Evolutionary conservation across 2,888 invertebrate species (phyloP).

Genomic region (Andrena haemorrhoa): DNA sequence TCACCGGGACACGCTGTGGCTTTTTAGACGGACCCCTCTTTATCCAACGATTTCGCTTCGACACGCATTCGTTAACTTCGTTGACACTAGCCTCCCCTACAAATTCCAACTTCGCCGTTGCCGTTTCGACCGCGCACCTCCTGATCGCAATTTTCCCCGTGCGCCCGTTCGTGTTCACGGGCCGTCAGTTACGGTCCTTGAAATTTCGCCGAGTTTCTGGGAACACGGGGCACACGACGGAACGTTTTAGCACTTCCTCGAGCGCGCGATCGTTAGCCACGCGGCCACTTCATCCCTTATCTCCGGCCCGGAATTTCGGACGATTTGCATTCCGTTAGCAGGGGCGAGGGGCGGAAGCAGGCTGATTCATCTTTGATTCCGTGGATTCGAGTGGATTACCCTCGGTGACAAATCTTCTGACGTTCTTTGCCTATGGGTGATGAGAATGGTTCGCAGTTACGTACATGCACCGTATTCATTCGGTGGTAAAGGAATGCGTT

Average conservation of each 20-base stretch:
- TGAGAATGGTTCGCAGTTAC: neutral
- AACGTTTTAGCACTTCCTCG: conserved; percentile 59
- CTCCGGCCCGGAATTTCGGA: conserved; percentile 45
- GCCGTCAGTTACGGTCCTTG: conserved; percentile 53
- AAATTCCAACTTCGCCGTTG: conserved; percentile 61
- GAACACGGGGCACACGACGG: conserved; percentile 46
- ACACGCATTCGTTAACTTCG: conserved; percentile 62
- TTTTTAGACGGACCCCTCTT: conserved; percentile 1
- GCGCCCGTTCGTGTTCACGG: conserved; percentile 44
- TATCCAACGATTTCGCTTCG: conserved; percentile 18
- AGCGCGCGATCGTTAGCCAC: conserved; percentile 56
- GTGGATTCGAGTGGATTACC: conserved; percentile 42
- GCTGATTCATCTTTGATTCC: conserved; percentile 64
- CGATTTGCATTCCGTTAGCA: conserved; percentile 63
- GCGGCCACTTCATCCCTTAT: conserved; percentile 51
- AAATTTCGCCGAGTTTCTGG: conserved; percentile 58
- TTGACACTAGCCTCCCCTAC: conserved; percentile 48
- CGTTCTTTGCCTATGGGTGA: conserved; percentile 21
- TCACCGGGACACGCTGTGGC: neutral
- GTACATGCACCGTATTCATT: neutral
- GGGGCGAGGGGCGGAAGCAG: neutral
- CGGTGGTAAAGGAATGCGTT: neutral
- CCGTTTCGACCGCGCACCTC: conserved; percentile 21
- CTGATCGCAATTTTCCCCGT: conserved; percentile 59
- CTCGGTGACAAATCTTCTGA: conserved; percentile 56